Evolutionary conservation across 2,888 invertebrate species (phyloP), one percentile per base, ranked within the genome.

Genomic region (Cephus spinipes): DNA sequence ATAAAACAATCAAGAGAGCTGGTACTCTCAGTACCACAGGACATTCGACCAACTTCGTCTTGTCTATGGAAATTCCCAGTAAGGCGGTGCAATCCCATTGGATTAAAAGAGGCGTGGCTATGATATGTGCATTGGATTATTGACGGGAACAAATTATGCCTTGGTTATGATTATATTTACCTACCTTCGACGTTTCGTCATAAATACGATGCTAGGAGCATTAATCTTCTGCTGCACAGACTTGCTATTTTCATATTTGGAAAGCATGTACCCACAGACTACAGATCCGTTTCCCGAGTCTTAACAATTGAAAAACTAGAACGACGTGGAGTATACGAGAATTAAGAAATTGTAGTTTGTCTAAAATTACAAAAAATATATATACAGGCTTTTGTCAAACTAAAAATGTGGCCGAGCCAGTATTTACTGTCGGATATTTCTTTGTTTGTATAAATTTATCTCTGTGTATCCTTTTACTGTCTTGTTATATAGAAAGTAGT

Each of bases 11-110:
- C 11, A 93, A 93, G 40, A 89, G 95, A 84, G 94, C 94, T 76
- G 95, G 95, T 36, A 93, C 93, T 1, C 89, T 95, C 12, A 95
- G 95, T 68, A 95, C 95, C 0, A 95, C 95, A 1, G 95, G 95
- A 12, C 95, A 95, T 90, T 95, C 95, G 6, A 95, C 95, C 11
- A 95, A 95, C 90, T 95, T 94, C 87, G 94, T 95, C 69, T 90
- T 95, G 40, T 92, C 93, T 1, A 93, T 95, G 89, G 93, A 93
- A 89, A 89, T 95, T 74, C 94, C 95, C 1, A 93, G 93, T n/a
- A 84, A 91, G 73, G 90, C 92, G 80, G 88, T 92, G 0, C 93
- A 94, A 87, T 90, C 90, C 3, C 94, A 95, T 85, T 95, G 95
- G 94, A 93, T 94, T 33, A 93, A 94, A 86, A 89, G 94, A 81